phyloP scores from a whole-genome alignment of 2,113 vertebrate species.

The Felis catus region DNA sequence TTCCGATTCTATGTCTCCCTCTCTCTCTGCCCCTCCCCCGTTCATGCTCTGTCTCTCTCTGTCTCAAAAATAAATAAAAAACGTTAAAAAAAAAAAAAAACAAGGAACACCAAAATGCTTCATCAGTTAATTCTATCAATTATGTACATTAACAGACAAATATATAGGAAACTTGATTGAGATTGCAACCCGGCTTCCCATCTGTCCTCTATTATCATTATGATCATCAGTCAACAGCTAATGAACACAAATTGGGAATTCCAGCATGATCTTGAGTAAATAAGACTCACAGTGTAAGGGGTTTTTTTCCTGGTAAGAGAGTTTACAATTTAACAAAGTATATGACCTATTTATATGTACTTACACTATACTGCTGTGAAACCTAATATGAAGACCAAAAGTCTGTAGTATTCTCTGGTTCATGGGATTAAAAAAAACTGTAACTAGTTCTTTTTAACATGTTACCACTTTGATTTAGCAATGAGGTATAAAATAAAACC shows the following conservation, averaged over 20 bases:
- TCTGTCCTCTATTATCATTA: background rate
- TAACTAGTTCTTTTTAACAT: background rate
- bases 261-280: background rate
- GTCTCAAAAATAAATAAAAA: no score
- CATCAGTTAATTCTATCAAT: background rate
- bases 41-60: no score
- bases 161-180: background rate
- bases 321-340: slow-evolving; percentile 12
- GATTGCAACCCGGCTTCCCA: background rate
- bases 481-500: background rate
- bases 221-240: background rate
- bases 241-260: background rate
- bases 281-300: background rate
- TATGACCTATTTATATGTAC: background rate
- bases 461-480: background rate
- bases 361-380: background rate
- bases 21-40: no score
- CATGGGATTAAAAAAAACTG: background rate
- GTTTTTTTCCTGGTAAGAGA: background rate
- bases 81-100: background rate
- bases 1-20: no score
- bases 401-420: background rate
- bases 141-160: background rate
- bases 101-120: slow-evolving; percentile 39
- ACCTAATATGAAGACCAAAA: background rate